A percentile compares a stretch with the other conserved stretches of the same genome.
phyloP scores from a whole-genome alignment of 2,888 invertebrate species.

The Pseudococcus jackbeardsleyi region DNA sequence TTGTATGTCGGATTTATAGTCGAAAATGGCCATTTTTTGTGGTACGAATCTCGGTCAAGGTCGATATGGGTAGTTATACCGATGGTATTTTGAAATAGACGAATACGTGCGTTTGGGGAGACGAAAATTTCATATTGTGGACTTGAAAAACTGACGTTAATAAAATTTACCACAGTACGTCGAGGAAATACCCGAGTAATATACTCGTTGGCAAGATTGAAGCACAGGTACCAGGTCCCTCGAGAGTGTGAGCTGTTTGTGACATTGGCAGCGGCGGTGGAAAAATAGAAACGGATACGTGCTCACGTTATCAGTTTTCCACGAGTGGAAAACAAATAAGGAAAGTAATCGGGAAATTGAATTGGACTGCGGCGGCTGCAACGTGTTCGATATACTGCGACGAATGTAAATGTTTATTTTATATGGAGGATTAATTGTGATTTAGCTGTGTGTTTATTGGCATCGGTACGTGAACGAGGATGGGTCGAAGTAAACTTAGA shows the following conservation, averaged over 20 bases:
- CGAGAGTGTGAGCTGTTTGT: not conserved
- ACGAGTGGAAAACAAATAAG: conserved; percentile 26
- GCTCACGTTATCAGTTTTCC: conserved; percentile 19
- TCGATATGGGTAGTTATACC: not conserved
- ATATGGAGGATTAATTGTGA: conserved; percentile 9
- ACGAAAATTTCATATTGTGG: not conserved
- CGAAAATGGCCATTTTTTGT: not conserved
- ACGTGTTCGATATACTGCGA: not conserved
- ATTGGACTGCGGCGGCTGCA: not conserved
- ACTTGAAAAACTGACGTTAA: conserved; percentile 2
- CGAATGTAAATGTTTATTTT: conserved; percentile 41
- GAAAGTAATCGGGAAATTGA: conserved; percentile 41
- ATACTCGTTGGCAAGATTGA: not conserved
- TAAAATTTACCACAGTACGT: not conserved
- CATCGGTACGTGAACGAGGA: not conserved
- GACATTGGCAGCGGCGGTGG: not conserved
- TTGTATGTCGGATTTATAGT: not conserved
- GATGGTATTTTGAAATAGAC: not conserved
- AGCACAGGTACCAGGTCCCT: not conserved
- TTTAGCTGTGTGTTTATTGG: not conserved
- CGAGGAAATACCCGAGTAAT: not conserved
- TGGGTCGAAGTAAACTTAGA: not conserved
- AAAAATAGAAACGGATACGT: not conserved
- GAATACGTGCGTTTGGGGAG: not conserved
- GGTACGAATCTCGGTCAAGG: not conserved